Conservation (phyloP, 2,888 invertebrate species). For the Drosophila paranaensis region DNA sequence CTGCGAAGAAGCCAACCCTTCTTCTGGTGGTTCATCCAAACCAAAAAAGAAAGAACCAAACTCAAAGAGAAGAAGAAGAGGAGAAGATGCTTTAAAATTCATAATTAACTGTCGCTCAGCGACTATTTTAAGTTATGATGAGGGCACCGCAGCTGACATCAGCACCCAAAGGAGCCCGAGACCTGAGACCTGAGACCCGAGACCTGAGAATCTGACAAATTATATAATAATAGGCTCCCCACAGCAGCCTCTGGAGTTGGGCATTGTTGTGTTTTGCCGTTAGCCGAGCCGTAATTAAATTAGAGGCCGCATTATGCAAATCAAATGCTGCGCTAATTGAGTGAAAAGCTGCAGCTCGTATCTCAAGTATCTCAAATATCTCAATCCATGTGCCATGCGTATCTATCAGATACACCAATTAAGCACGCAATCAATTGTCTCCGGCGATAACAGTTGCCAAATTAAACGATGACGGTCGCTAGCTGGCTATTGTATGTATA, state of each 20-base stretch:
- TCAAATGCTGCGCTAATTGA: slow-evolving; percentile 71
- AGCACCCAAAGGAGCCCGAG: slow-evolving; percentile 61
- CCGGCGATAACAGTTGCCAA: slow-evolving; percentile 48
- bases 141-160: slow-evolving; percentile 65
- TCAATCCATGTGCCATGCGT: background rate
- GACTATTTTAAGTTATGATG: slow-evolving; percentile 77
- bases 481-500: slow-evolving; percentile 27
- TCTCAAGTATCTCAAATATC: background rate
- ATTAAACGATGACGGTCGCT: slow-evolving; percentile 67
- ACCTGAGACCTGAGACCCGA: slow-evolving; percentile 54
- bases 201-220: slow-evolving; percentile 64
- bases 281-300: slow-evolving; percentile 61
- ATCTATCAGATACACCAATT: slow-evolving; percentile 34
- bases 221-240: slow-evolving; percentile 65
- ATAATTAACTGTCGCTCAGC: slow-evolving; percentile 65
- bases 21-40: slow-evolving; percentile 30
- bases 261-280: slow-evolving; percentile 42
- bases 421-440: slow-evolving; percentile 51
- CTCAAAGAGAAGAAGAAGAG: slow-evolving; percentile 7
- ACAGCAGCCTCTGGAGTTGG: slow-evolving; percentile 1
- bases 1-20: slow-evolving; percentile 40
- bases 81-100: slow-evolving; percentile 56
- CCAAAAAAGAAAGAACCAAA: background rate
- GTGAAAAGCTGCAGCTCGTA: slow-evolving; percentile 27
- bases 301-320: slow-evolving; percentile 65